A percentile compares a stretch with the other conserved stretches of the same genome.
Evolutionary conservation across 2,888 invertebrate species (phyloP).

Genomic region (Brachylomia viminalis): DNA sequence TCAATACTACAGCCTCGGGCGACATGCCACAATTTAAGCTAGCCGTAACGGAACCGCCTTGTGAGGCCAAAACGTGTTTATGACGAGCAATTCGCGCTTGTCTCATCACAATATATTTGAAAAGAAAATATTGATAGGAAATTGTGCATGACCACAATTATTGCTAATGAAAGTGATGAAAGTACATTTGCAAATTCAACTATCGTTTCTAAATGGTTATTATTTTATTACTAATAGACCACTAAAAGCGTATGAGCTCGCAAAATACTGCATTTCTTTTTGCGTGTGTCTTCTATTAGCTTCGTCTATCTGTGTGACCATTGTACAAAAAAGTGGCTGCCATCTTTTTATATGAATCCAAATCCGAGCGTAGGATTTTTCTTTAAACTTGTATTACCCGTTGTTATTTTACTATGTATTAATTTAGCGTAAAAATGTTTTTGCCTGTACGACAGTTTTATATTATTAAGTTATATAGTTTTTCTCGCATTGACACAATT

Average conservation of each 20-base stretch:
- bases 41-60: slow-evolving; percentile 58
- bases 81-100: slow-evolving; percentile 42
- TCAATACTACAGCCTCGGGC: slow-evolving; percentile 42
- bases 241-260: slow-evolving; percentile 4
- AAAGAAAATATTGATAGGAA: slow-evolving; percentile 34
- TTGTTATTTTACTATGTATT: slow-evolving; percentile 40
- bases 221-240: slow-evolving; percentile 18
- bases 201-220: slow-evolving; percentile 29
- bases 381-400: slow-evolving; percentile 14
- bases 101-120: slow-evolving; percentile 18
- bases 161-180: slow-evolving; percentile 53
- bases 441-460: slow-evolving; percentile 12
- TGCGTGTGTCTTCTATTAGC: not conserved
- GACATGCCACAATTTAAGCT: slow-evolving; percentile 42
- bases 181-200: slow-evolving; percentile 33
- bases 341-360: slow-evolving; percentile 45
- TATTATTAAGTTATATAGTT: slow-evolving; percentile 7
- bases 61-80: slow-evolving; percentile 58
- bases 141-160: slow-evolving; percentile 46
- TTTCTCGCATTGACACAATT: slow-evolving; percentile 46
- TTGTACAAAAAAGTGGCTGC: slow-evolving; percentile 28
- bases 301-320: slow-evolving; percentile 6
- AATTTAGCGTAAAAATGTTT: slow-evolving; percentile 36
- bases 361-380: slow-evolving; percentile 46
- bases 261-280: slow-evolving; percentile 33